Conservation (phyloP, 1,140 invertebrate species). For the Listronotus oregonensis region DNA sequence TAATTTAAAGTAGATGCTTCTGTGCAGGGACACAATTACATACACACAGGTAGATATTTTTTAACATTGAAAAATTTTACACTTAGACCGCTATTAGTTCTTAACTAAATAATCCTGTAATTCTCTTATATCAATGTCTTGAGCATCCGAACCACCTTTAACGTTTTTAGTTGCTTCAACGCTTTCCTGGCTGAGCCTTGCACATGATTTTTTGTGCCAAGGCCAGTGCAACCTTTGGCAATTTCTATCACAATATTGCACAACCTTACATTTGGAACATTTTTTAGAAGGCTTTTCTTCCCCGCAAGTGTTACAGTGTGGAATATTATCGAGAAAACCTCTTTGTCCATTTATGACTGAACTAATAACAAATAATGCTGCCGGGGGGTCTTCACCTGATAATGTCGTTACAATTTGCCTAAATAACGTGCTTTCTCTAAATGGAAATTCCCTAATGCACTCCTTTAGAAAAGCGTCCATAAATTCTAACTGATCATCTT, state of each 20-base stretch:
- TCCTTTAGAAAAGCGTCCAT: slow-evolving; percentile 84
- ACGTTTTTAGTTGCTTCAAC: neutral
- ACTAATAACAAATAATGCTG: slow-evolving; percentile 75
- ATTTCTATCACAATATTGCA: slow-evolving; percentile 90
- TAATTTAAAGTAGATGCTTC: too few relatives aligned
- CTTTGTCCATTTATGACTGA: slow-evolving; percentile 88
- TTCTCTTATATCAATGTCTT: slow-evolving; percentile 30
- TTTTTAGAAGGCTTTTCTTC: slow-evolving; percentile 88
- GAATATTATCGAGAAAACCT: slow-evolving; percentile 72
- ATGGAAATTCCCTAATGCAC: slow-evolving; percentile 85
- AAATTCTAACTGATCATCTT: slow-evolving; percentile 76
- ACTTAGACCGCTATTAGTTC: slow-evolving; percentile 7
- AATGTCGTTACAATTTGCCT: slow-evolving; percentile 79
- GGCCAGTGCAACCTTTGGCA: slow-evolving; percentile 97
- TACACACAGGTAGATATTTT: too few relatives aligned
- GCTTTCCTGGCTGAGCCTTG: slow-evolving; percentile 58
- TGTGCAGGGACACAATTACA: too few relatives aligned
- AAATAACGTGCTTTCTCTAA: slow-evolving; percentile 82
- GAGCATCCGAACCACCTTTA: slow-evolving; percentile 11
- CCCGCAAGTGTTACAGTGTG: slow-evolving; percentile 85
- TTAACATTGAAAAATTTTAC: too few relatives aligned
- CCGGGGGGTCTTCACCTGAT: slow-evolving; percentile 71
- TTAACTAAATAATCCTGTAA: slow-evolving; percentile 36
- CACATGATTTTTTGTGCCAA: slow-evolving; percentile 89
- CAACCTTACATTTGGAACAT: slow-evolving; percentile 93